Conservation (phyloP, 2,888 invertebrate species). For the Cephus pulcher region DNA sequence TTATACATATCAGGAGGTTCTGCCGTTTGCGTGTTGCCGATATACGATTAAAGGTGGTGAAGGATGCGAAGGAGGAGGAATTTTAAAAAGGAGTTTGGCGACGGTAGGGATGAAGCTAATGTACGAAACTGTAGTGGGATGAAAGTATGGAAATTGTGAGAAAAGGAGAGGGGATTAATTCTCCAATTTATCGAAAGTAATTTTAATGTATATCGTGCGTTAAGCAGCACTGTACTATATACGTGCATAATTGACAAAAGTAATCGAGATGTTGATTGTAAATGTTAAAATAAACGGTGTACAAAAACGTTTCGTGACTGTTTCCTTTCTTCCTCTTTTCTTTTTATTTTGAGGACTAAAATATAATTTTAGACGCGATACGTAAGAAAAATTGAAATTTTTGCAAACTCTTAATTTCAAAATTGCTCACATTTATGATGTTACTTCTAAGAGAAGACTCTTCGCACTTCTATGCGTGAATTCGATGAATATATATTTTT, state of each 20-base stretch:
- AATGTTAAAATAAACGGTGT: constrained; percentile 66
- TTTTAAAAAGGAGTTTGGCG: constrained; percentile 3
- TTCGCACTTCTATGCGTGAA: not conserved
- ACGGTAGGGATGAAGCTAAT: constrained; percentile 12
- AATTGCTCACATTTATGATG: not conserved
- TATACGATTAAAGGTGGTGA: constrained; percentile 27
- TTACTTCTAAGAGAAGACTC: not conserved
- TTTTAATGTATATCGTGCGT: constrained; percentile 27
- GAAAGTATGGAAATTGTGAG: not conserved
- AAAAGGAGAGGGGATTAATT: constrained; percentile 7
- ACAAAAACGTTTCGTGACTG: constrained; percentile 41
- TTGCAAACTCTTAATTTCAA: not conserved
- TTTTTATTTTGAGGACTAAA: too few species aligned
- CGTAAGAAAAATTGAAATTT: too few species aligned
- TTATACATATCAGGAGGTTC: constrained; percentile 60
- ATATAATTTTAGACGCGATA: too few species aligned
- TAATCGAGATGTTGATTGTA: constrained; percentile 59
- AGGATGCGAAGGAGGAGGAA: constrained; percentile 1
- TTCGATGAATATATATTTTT: not conserved
- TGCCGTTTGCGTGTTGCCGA: constrained; percentile 33
- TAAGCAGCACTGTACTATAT: constrained; percentile 49
- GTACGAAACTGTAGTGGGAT: not conserved
- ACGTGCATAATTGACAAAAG: constrained; percentile 54
- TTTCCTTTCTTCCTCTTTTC: not conserved
- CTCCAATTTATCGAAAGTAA: not conserved